phyloP scores from a whole-genome alignment of 2,888 invertebrate species.

The Apantesis nais region DNA sequence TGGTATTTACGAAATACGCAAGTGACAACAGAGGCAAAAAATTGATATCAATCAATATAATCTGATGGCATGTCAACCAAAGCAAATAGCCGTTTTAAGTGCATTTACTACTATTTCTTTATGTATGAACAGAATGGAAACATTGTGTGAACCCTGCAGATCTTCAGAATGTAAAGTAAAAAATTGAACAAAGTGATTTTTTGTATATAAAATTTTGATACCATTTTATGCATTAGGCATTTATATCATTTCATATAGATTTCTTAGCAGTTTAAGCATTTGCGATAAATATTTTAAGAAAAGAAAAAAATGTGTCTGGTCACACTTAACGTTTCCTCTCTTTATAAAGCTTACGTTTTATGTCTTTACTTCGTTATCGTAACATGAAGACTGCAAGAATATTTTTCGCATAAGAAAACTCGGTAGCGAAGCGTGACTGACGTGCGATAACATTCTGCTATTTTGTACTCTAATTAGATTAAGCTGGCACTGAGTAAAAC shows the following conservation, averaged over 20 bases:
- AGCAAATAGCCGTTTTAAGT: conserved; percentile 54
- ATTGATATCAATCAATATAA: conserved; percentile 72
- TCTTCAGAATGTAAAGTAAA: too few species aligned
- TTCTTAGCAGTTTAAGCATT: neutral
- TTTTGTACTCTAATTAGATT: conserved; percentile 71
- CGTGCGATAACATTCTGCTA: conserved; percentile 66
- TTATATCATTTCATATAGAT: neutral
- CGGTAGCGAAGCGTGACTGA: conserved; percentile 65
- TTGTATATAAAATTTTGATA: too few species aligned
- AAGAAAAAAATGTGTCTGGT: neutral
- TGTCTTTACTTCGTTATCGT: conserved; percentile 59
- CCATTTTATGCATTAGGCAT: neutral
- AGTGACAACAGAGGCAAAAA: conserved; percentile 53
- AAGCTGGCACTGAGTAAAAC: conserved; percentile 56
- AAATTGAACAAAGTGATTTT: too few species aligned
- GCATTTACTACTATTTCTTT: conserved; percentile 57
- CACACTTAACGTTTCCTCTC: neutral
- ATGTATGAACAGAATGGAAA: conserved; percentile 7
- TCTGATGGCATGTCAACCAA: conserved; percentile 52
- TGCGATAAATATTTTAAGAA: neutral
- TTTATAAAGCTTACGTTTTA: conserved; percentile 55
- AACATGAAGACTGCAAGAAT: conserved; percentile 61
- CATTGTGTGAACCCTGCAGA: neutral
- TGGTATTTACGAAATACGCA: conserved; percentile 41
- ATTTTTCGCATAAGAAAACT: conserved; percentile 69